Conservation (phyloP, 2,797 vertebrate species). For the Scyliorhinus canicula region DNA sequence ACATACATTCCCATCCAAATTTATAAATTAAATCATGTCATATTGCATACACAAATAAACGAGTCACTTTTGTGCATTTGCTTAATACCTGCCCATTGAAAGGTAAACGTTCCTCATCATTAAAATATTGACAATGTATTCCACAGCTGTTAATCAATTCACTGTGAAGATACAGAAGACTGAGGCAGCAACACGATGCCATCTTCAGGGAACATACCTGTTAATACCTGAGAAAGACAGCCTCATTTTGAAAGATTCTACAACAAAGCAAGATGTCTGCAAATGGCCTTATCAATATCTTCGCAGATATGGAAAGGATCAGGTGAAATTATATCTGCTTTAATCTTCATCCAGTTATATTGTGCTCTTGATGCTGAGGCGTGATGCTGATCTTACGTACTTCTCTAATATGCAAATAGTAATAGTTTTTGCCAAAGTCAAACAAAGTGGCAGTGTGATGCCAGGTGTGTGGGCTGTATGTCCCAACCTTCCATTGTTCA, state of each 20-base stretch:
- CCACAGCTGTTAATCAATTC: slow-evolving; percentile 50
- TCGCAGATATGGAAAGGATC: slow-evolving; percentile 74
- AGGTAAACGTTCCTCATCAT: not conserved
- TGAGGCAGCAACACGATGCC: slow-evolving; percentile 64
- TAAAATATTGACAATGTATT: not conserved
- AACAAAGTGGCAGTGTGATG: too few relatives aligned
- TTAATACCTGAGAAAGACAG: slow-evolving; percentile 59
- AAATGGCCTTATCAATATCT: slow-evolving; percentile 75
- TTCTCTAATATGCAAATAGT: not conserved
- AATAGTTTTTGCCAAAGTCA: not conserved
- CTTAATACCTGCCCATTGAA: too few relatives aligned
- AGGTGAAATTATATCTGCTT: slow-evolving; percentile 57
- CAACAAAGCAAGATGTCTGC: slow-evolving; percentile 54
- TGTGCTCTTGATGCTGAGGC: not conserved
- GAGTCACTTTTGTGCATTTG: too few relatives aligned
- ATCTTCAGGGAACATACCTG: slow-evolving; percentile 66
- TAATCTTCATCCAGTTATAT: not conserved
- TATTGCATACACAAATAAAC: too few relatives aligned
- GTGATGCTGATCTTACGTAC: not conserved
- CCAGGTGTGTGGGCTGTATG: too few relatives aligned
- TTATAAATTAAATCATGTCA: too few relatives aligned
- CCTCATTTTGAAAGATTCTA: slow-evolving; percentile 55
- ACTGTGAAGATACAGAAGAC: slow-evolving; percentile 65
- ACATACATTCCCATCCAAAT: too few relatives aligned
- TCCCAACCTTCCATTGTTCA: too few relatives aligned